These are phyloP conservation scores for Dendroctonus ponderosae DNA, from an alignment of 1,140 invertebrate genomes.

Conservation along the genomic window DNA sequence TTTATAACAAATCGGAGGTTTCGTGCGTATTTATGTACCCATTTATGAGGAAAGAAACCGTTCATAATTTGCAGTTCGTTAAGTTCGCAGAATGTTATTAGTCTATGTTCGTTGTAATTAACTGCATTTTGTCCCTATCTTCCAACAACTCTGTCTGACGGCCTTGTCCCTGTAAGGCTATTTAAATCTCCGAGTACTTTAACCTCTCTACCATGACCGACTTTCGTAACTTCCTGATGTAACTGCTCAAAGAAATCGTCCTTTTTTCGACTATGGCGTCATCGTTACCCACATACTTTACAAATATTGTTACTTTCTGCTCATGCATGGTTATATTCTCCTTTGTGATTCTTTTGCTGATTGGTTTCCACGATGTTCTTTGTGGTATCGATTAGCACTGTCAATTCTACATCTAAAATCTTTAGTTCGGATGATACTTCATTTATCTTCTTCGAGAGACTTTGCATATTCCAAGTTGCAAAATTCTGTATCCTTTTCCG, in stretches of 20 bases:
- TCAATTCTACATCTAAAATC: too few species aligned
- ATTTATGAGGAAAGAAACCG: conserved; percentile 5
- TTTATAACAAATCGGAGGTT: conserved; percentile 6
- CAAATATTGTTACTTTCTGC: conserved; percentile 17
- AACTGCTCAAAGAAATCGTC: conserved; percentile 16
- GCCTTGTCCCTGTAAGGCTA: not conserved
- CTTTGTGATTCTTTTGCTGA: not conserved
- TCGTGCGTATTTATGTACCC: conserved; percentile 11
- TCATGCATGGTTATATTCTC: too few species aligned
- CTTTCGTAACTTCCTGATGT: conserved; percentile 14
- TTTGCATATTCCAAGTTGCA: too few species aligned
- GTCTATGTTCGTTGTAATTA: conserved; percentile 8
- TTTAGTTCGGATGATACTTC: too few species aligned
- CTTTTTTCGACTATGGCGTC: conserved; percentile 12
- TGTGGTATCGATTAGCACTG: too few species aligned
- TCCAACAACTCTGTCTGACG: too few species aligned
- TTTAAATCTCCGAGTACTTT: conserved; percentile 12
- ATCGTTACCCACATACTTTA: conserved; percentile 15
- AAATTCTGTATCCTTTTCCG: too few species aligned
- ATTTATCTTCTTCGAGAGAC: too few species aligned
- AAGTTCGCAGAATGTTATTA: conserved; percentile 12
- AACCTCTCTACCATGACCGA: conserved; percentile 7
- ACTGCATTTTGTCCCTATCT: not conserved
- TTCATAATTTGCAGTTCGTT: conserved; percentile 22
- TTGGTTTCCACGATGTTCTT: conserved; percentile 2